Percentiles rank a stretch among this genome's conserved stretches.
These are phyloP conservation scores for Penaeus japonicus DNA, from an alignment of 1,140 invertebrate species.

Conservation along the genomic window DNA sequence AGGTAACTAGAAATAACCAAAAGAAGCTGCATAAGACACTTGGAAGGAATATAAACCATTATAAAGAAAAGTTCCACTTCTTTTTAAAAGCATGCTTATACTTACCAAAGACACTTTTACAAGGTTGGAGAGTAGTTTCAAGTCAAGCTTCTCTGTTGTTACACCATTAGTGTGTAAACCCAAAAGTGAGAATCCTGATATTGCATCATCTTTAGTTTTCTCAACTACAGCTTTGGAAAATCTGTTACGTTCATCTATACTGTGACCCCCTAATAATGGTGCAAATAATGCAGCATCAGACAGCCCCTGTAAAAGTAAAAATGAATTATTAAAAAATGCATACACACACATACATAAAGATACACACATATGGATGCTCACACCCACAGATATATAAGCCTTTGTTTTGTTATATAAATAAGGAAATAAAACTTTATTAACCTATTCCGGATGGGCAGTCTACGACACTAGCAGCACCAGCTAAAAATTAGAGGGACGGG, in stretches of 20 bases:
- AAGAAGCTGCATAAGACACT: no score
- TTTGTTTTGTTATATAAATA: no score
- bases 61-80: no score
- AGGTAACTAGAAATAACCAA: no score
- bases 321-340: neutral
- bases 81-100: neutral
- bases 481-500: no score
- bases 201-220: slow-evolving; percentile 59
- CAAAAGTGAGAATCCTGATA: slow-evolving; percentile 78
- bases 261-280: slow-evolving; percentile 78
- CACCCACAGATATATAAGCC: no score
- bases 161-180: slow-evolving; percentile 79
- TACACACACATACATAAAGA: no score
- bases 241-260: slow-evolving; percentile 64
- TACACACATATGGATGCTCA: no score
- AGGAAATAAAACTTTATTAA: no score
- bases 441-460: no score
- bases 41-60: no score
- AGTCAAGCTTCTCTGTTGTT: slow-evolving; percentile 68
- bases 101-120: slow-evolving; percentile 35
- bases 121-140: slow-evolving; percentile 65
- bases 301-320: neutral
- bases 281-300: slow-evolving; percentile 70
- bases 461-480: no score
- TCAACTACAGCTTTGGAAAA: slow-evolving; percentile 70